These are phyloP conservation scores for Mythimna impura DNA, from an alignment of 2,888 invertebrate genomes.

Conservation along the genomic window DNA sequence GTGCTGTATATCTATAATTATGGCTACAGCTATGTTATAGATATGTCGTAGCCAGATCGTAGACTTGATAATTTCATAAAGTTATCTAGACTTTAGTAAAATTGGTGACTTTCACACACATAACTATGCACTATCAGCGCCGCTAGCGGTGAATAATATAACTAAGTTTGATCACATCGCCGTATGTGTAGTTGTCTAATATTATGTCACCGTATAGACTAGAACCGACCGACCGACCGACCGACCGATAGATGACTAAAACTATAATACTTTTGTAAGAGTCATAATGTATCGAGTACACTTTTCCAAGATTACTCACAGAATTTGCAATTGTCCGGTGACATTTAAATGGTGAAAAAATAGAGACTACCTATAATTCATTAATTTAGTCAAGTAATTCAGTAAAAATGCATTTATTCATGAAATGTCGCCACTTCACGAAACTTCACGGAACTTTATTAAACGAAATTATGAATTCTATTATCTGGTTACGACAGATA, in stretches of 20 bases:
- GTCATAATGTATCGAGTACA: too few species aligned
- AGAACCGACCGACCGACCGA: too few species aligned
- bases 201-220: too few species aligned
- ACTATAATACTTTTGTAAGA: too few species aligned
- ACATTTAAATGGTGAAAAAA: neutral
- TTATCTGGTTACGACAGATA: neutral
- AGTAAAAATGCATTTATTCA: neutral
- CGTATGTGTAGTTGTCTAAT: neutral
- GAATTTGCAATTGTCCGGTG: neutral
- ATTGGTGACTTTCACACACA: neutral
- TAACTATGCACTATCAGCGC: neutral
- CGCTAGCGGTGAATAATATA: neutral
- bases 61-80: neutral
- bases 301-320: too few species aligned
- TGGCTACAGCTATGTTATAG: neutral
- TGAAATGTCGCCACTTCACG: neutral
- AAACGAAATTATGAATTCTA: neutral
- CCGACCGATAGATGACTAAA: too few species aligned
- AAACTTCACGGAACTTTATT: neutral
- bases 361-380: neutral
- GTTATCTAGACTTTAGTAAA: too few species aligned
- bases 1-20: constrained; percentile 18
- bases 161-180: neutral
- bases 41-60: constrained; percentile 1
- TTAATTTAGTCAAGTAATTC: neutral